Conservation (phyloP, 37 sponge, comb jelly and placozoan genomes). For the Amphimedon queenslandica region DNA sequence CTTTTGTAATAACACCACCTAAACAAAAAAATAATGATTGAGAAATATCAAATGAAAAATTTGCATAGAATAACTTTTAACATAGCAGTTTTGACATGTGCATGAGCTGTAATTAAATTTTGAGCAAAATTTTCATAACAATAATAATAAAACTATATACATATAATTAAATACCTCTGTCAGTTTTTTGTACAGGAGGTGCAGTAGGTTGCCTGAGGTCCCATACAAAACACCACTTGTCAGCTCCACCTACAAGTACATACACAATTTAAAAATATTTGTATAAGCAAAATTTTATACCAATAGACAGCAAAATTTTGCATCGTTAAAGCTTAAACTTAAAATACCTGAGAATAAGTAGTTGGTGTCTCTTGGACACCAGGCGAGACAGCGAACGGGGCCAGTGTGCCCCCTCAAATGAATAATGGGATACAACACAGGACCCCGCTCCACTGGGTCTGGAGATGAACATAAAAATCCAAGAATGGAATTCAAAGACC, state of each 20-base stretch:
- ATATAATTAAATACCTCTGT: too few species aligned
- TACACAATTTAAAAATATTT: background rate
- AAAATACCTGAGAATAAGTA: constrained; percentile 55
- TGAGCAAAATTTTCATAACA: too few species aligned
- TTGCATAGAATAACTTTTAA: too few species aligned
- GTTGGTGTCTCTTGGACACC: constrained; percentile 58
- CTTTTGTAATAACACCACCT: background rate
- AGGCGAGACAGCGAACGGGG: constrained; percentile 36
- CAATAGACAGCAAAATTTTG: too few species aligned
- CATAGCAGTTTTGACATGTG: too few species aligned
- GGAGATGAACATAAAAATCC: too few species aligned
- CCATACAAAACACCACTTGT: constrained; percentile 29
- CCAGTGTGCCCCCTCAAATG: constrained; percentile 35
- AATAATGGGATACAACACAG: constrained; percentile 35
- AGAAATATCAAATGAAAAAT: too few species aligned
- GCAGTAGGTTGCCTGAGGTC: constrained; percentile 41
- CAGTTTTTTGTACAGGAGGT: constrained; percentile 4
- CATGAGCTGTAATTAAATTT: too few species aligned
- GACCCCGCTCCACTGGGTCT: too few species aligned
- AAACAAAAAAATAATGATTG: too few species aligned
- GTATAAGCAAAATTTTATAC: background rate
- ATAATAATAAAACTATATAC: too few species aligned
- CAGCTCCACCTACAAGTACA: constrained; percentile 22
- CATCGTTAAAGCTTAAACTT: background rate
- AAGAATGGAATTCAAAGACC: too few species aligned